Evolutionary conservation across 2,797 vertebrate species (phyloP), one percentile per base, ranked within the genome.

Genomic region (Peromyscus nudipes): DNA sequence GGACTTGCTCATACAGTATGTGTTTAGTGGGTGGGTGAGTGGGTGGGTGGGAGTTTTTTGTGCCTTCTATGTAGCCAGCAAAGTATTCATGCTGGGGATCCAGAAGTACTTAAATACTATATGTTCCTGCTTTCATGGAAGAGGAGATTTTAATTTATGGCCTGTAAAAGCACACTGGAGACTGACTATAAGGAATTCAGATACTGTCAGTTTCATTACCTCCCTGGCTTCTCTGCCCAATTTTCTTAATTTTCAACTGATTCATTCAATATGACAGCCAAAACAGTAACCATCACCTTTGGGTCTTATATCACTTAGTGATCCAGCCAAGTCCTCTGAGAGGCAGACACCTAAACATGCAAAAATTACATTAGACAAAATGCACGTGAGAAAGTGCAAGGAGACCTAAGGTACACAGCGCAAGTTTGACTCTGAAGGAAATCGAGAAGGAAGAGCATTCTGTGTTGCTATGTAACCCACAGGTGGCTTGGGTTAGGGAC

Each of bases 361-460:
- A 49, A 89, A n/a, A 34, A 64, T 81, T 94, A 84, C 84, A n/a
- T 76, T 92, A 82, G 46, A 40, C 7, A 64, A 96, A 88, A 88
- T 76, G 19, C 34, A 40, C 21, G 29, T 86, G 12, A 92, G 52
- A 87, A 81, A 96, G 55, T 13, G 17, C n/a, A 29, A 67, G 67
- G 64, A 37, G 57, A 75, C 67, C 12, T 31, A 7, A 23, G 17
- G 25, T 43, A 67, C 75, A 49, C 73, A 92, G 9, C 12, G 10
- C 65, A 92, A 90, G n/a, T 75, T 34, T 92, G 55, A 79, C 14
- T 29, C 8, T 43, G 21, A 90, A 93, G 67, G 52, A 90, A 81
- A 82, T 3, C 27, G 34, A 75, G 23, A 86, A 52, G 43, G n/a
- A 86, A 60, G 71, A 86, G 7, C 17, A 31, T 86, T 82, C 71